Conservation (phyloP, 2,113 vertebrate species). For the Canis aureus region DNA sequence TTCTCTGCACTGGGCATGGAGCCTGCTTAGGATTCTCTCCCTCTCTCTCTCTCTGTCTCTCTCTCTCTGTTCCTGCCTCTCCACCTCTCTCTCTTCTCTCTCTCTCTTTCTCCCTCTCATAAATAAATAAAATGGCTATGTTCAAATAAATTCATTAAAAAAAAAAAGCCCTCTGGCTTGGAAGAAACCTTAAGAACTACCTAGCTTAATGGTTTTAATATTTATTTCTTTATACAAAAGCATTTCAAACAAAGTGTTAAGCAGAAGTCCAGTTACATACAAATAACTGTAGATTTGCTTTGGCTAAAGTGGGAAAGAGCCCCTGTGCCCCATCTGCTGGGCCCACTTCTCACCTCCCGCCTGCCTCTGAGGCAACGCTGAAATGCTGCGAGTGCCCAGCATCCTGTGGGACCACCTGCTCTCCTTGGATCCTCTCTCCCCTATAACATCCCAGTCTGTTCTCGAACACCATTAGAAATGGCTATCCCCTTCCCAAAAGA, state of each 20-base stretch:
- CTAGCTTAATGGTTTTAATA: background rate
- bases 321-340: background rate
- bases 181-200: background rate
- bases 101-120: background rate
- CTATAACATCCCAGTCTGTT: background rate
- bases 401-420: background rate
- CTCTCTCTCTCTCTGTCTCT: background rate
- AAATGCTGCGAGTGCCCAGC: background rate
- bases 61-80: background rate
- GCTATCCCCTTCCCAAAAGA: background rate
- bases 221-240: background rate
- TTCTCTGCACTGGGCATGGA: background rate
- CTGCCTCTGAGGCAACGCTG: background rate
- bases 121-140: background rate
- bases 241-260: background rate
- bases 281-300: background rate
- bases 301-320: background rate
- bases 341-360: too few relatives aligned
- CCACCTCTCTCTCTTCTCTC: too few relatives aligned
- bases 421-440: background rate
- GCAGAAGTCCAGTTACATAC: background rate
- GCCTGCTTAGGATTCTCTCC: background rate
- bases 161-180: background rate
- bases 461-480: background rate
- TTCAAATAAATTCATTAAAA: conserved; percentile 6